Base-by-base conservation (phyloP, 2,888 invertebrate species). In the Cryptocephalus moraei region DNA sequence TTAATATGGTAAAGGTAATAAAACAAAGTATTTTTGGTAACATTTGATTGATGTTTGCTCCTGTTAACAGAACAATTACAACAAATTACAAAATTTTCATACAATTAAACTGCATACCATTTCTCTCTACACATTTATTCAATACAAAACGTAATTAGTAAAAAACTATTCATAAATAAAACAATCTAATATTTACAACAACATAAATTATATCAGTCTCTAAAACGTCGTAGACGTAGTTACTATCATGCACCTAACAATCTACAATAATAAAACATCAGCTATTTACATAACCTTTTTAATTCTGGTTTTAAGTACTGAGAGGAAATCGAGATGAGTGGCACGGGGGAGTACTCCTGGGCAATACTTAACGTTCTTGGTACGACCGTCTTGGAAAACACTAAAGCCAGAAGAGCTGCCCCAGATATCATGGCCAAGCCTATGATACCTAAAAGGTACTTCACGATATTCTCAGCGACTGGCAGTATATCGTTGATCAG, bases 371-470 rank as follows among this genome's bases (percentile, higher is more conserved):
- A 50, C 40, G 57, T 53, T 11, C 56, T 51, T 2, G 59, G 55
- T 13, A 54, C 49, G 31, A 45, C 43, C 11, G 51, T 53, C 40
- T 53, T 55, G 1, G 55, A 47, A 41, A 56, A 56, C 9, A 60
- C 51, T n/a, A 65, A 41, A n/a, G 56, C 48, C 32, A 57, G 48
- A 4, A 63, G 33, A 3, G 66, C 63, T 8, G 64, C 59, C 9
- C 62, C 61, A 6, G 64, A 62, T 10, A 69, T 58, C 53, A 69
- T 55, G 1, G 61, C 58, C n/a, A 65, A 50, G 2, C 70, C 69
- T 22, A 62, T 45, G 0, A 66, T 47, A 0, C 59, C 62, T 13
- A 65, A 50, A 4, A 64, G 13, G 49, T 64, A 65, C 13, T 63
- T 57, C 1, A 64, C 38, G 9, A 63, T 47, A 14, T 57, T 53